Evolutionary conservation across 2,888 invertebrate genomes (phyloP).

Genomic region (Aleiodes leptofemur): DNA sequence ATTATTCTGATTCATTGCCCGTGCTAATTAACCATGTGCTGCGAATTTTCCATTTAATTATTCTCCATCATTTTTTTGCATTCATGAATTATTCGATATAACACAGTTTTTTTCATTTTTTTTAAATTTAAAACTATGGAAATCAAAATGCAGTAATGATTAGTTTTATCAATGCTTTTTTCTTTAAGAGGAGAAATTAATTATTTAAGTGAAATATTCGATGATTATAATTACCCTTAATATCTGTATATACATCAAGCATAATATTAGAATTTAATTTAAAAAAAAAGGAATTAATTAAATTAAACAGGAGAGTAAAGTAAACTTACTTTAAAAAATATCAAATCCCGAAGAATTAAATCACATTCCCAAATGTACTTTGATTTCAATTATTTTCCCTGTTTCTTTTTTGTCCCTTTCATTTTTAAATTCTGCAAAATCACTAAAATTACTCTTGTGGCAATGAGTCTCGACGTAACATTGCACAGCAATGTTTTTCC

Average conservation of each 20-base stretch:
- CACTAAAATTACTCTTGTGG: neutral
- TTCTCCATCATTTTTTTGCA: neutral
- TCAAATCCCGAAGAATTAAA: slow-evolving; percentile 28
- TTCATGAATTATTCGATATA: slow-evolving; percentile 9
- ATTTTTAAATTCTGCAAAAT: neutral
- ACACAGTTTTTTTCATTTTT: too few relatives aligned
- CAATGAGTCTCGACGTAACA: slow-evolving; percentile 1
- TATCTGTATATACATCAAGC: slow-evolving; percentile 26
- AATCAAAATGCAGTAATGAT: neutral
- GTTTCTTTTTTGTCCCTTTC: neutral
- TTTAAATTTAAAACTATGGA: slow-evolving; percentile 7
- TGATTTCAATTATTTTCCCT: slow-evolving; percentile 52
- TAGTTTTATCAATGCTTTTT: neutral
- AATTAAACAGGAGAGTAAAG: slow-evolving; percentile 18
- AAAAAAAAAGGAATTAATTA: slow-evolving; percentile 33
- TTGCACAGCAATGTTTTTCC: slow-evolving; percentile 18
- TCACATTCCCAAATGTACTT: slow-evolving; percentile 53
- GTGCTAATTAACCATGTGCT: slow-evolving; percentile 21
- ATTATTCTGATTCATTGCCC: slow-evolving; percentile 29
- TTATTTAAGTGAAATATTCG: slow-evolving; percentile 14
- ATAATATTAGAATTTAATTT: slow-evolving; percentile 1
- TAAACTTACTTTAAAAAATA: slow-evolving; percentile 29
- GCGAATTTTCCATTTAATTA: slow-evolving; percentile 15
- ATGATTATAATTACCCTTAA: slow-evolving; percentile 29
- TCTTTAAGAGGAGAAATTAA: neutral